Base-by-base conservation (phyloP, 1,140 invertebrate genomes). In the Drosophila serrata region DNA sequence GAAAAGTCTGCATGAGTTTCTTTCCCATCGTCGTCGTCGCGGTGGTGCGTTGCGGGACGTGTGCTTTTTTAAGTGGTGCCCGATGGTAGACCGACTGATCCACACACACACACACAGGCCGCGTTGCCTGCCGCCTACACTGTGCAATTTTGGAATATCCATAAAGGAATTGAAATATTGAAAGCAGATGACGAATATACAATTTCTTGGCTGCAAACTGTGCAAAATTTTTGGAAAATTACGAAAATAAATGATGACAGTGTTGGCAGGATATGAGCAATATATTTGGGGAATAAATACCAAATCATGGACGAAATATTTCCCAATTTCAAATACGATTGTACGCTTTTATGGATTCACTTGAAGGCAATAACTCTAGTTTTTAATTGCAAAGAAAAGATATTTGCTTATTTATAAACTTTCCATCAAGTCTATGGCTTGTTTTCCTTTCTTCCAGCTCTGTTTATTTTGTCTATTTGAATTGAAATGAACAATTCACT, bases 1-100 rank as follows among this genome's bases (percentile, higher is more conserved):
- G 85, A 90, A 90, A 90, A 90, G 81, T 90, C 81, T 85, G 86
- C 81, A 86, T 88, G 79, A 77, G 75, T 63, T 79, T 76, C 72
- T 55, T 70, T 73, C 33, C n/a, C 46, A n/a, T 49, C 48, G 48
- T 12, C 46, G 31, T 0, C 49, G 31, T 67, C 19, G 68, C 48
- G 62, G 49, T 79, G 77, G 48, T 79, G 68, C 61, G 61, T 56
- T 74, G 58, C 43, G 79, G 75, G 75, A 84, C 72, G 77, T 80
- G 72, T 76, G 81, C 75, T 80, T 65, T 53, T 78, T 80, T 63
- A 70, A 59, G 67, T 73, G 58, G 37, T 70, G 42, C 51, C 67
- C 67, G 43, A 53, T 78, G 67, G 76, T 79, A 39, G 70, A 65
- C 27, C 46, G 24, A 49, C 72, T 49, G 80, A 88, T 82, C 82